Conservation (phyloP, 1,140 invertebrate species). For the Philotrypesis tridentata region DNA sequence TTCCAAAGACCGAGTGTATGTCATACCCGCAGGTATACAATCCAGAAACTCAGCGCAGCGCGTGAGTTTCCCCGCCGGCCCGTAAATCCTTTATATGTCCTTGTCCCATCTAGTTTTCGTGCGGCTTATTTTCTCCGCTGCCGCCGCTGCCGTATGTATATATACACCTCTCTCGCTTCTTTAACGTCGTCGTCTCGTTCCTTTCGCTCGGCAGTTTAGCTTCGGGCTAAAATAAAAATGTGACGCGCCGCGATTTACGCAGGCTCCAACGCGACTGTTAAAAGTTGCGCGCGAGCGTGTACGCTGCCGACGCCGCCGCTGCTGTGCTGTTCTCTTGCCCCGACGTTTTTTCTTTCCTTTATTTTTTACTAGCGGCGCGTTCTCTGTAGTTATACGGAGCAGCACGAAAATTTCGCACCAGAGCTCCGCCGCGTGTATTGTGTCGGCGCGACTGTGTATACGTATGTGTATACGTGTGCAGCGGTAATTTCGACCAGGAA, state of each 20-base stretch:
- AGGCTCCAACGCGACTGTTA: constrained; percentile 32
- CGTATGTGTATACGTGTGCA: not conserved
- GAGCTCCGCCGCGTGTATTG: too few species aligned
- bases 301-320: not conserved
- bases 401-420: constrained; percentile 4
- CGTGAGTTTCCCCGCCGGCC: not conserved
- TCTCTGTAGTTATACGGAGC: not conserved
- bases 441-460: too few species aligned
- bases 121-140: constrained; percentile 15
- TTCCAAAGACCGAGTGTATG: not conserved
- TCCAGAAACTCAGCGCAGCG: not conserved
- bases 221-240: constrained; percentile 63
- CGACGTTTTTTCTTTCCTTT: constrained; percentile 12
- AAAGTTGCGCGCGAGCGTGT: constrained; percentile 20
- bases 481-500: not conserved
- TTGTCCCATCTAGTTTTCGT: constrained; percentile 30
- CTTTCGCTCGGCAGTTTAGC: constrained; percentile 55
- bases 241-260: constrained; percentile 55
- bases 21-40: not conserved
- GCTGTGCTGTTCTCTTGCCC: not conserved
- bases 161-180: constrained; percentile 14
- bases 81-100: constrained; percentile 19
- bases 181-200: constrained; percentile 10
- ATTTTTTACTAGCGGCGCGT: constrained; percentile 14
- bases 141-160: not conserved